Evolutionary conservation across 2,113 vertebrate species (phyloP), one percentile per base, ranked within the genome.

Genomic region (Stigmatopora argus): DNA sequence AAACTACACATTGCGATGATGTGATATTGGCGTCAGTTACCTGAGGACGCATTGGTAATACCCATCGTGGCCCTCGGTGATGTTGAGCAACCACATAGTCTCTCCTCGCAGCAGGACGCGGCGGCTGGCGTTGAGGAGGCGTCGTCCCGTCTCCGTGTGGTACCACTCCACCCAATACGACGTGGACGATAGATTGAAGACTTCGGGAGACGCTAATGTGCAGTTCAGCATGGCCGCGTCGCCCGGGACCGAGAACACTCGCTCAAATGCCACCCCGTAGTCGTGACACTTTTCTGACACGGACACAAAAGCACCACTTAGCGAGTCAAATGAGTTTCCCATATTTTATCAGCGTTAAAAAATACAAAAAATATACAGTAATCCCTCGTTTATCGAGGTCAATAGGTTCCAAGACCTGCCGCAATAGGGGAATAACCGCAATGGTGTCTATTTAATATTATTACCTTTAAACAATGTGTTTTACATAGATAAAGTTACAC

Each of bases 81-180:
- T 66, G 48, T 91, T 93, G 8, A 92, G 85, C 78, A 98, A 88
- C 93, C 93, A 95, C 66, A 98, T 90, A 5, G 78, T 77, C 4
- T 80, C 81, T 4, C 80, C 41, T 3, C 26, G 51, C 45, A 93
- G 85, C 67, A 93, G 80, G 72, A 92, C 71, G 48, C 88, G 87
- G 14, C 85, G 75, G 0, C 70, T 10, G 71, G 64, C 75, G 9
- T 90, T 72, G 7, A 7, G 67, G 57, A 77, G 75, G 76, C 69
- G 83, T 72, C 47, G 62, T 12, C 78, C 80, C 17, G 78, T 78
- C 23, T 78, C 84, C 19, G 79, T 80, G 81, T 82, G 75, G 73
- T 92, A 93, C 96, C 96, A 98, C 0, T 68, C 89, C 68, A 95
- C 70, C 69, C 77, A 90, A 71, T 90, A 87, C 0, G 85, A 78